Evolutionary conservation across 2,888 invertebrate species (phyloP).

Genomic region (Phyllotreta striolata): DNA sequence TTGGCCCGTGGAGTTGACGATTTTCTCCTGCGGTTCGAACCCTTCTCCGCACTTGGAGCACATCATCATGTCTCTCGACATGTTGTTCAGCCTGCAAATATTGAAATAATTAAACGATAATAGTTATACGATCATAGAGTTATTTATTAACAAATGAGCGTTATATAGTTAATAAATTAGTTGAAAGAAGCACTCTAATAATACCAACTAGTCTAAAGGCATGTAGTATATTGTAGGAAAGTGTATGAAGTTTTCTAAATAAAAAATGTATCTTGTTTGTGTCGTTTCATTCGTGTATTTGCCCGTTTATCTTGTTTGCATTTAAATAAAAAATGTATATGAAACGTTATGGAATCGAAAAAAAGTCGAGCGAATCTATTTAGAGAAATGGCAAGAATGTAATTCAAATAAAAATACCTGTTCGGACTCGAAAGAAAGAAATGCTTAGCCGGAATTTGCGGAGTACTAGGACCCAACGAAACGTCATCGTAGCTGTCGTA

Average conservation of each 20-base stretch:
- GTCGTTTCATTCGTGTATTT: background rate
- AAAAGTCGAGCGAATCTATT: background rate
- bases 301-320: slow-evolving; percentile 1
- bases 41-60: slow-evolving; percentile 96
- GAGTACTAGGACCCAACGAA: slow-evolving; percentile 36
- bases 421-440: slow-evolving; percentile 27
- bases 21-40: slow-evolving; percentile 96
- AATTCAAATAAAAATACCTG: slow-evolving; percentile 25
- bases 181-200: slow-evolving; percentile 9
- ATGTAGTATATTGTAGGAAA: background rate
- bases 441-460: slow-evolving; percentile 22
- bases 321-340: slow-evolving; percentile 1
- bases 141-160: background rate
- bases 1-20: slow-evolving; percentile 98
- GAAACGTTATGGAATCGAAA: too few species aligned
- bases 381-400: background rate
- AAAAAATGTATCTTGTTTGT: background rate
- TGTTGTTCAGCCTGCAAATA: slow-evolving; percentile 64
- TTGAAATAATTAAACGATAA: slow-evolving; percentile 14
- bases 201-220: slow-evolving; percentile 15
- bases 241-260: too few species aligned
- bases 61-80: slow-evolving; percentile 92
- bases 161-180: slow-evolving; percentile 3
- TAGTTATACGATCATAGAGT: too few species aligned
- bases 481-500: slow-evolving; percentile 51